A percentile compares a stretch with the other conserved stretches of the same genome.
Conservation (phyloP, 2,888 invertebrate species). For the Eurytoma californica region DNA sequence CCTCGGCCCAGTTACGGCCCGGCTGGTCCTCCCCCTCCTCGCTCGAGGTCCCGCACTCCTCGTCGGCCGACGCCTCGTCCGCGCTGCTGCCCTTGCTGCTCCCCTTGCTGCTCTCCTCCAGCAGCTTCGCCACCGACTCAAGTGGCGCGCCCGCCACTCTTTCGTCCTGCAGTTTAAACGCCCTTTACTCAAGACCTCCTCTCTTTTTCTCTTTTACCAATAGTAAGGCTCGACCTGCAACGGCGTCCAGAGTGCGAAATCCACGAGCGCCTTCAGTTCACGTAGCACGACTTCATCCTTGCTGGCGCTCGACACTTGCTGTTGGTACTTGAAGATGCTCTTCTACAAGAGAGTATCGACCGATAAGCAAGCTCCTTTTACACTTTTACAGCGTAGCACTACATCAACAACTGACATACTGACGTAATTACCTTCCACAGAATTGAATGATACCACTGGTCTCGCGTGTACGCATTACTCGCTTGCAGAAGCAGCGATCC, state of each 20-base stretch:
- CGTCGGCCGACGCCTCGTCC: slow-evolving; percentile 40
- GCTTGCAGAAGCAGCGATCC: slow-evolving; percentile 86
- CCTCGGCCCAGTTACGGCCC: slow-evolving; percentile 76
- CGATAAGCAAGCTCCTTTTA: no score
- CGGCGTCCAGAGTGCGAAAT: slow-evolving; percentile 84
- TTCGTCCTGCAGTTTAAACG: slow-evolving; percentile 79
- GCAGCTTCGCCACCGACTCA: slow-evolving; percentile 83
- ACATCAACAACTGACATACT: no score
- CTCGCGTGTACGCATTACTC: slow-evolving; percentile 86
- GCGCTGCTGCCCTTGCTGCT: neutral
- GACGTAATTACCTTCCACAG: slow-evolving; percentile 82
- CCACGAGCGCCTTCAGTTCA: slow-evolving; percentile 88
- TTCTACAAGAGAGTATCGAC: slow-evolving; percentile 77
- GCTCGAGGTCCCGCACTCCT: slow-evolving; percentile 25
- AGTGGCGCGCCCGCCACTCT: slow-evolving; percentile 84
- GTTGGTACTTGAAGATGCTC: slow-evolving; percentile 85
- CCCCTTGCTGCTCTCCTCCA: slow-evolving; percentile 75
- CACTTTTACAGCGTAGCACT: no score
- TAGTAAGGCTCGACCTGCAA: slow-evolving; percentile 77
- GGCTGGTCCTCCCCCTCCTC: slow-evolving; percentile 47
- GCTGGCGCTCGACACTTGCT: slow-evolving; percentile 81
- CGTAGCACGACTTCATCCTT: slow-evolving; percentile 85
- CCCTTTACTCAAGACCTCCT: no score
- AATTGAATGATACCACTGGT: slow-evolving; percentile 89
- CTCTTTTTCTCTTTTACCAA: neutral